phyloP scores from a whole-genome alignment of 2,797 vertebrate species.

The Girardinus metallicus region DNA sequence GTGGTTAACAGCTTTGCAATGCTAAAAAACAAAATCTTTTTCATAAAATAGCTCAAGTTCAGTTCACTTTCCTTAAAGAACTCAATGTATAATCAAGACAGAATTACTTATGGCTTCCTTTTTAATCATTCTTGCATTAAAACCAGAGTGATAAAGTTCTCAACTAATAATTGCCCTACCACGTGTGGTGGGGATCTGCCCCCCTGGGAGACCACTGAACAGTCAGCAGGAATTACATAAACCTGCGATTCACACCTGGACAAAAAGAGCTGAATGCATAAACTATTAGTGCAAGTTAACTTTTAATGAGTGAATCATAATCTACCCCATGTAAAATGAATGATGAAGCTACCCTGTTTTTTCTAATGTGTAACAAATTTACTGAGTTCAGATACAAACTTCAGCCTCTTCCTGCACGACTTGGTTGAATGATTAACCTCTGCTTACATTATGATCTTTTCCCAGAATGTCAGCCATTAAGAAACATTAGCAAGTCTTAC shows the following conservation, averaged over 20 bases:
- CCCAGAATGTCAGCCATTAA: conserved; percentile 32
- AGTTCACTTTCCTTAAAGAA: background rate
- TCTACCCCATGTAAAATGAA: background rate
- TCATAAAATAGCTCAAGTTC: background rate
- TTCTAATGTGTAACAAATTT: conserved; percentile 44
- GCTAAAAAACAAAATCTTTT: background rate
- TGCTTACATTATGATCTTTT: conserved; percentile 55
- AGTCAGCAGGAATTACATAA: conserved; percentile 13
- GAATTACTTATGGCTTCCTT: background rate
- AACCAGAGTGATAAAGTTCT: background rate
- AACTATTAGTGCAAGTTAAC: conserved; percentile 4
- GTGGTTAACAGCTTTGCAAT: background rate
- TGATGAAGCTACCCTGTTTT: background rate
- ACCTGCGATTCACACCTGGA: conserved; percentile 4
- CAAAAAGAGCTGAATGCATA: conserved; percentile 5
- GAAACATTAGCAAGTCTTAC: conserved; percentile 15
- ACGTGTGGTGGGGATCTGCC: background rate
- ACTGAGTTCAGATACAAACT: conserved; percentile 42
- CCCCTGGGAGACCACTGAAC: conserved; percentile 6
- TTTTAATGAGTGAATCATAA: background rate
- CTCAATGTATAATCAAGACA: background rate
- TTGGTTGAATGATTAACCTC: conserved; percentile 58
- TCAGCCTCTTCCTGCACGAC: conserved; percentile 20
- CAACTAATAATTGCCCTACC: background rate
- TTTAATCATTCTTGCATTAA: background rate